These are phyloP conservation scores for Poeciliopsis gracilis DNA, from an alignment of 2,797 vertebrate genomes.

Conservation along the genomic window DNA sequence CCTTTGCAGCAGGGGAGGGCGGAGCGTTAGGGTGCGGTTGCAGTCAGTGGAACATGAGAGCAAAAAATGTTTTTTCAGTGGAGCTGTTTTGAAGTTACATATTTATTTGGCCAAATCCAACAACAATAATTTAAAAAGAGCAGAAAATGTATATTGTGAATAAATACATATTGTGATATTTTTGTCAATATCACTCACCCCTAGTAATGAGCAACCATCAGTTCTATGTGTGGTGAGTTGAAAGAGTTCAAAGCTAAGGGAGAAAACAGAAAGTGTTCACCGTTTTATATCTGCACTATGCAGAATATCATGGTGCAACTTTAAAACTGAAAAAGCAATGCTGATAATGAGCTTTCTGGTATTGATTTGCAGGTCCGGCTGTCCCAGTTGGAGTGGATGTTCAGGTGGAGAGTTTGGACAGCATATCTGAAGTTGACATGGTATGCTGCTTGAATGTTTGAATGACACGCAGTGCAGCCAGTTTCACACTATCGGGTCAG, in stretches of 20 bases:
- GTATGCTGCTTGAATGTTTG: constrained; percentile 76
- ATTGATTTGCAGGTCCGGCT: constrained; percentile 85
- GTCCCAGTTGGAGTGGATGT: constrained; percentile 96
- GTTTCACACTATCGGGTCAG: background rate
- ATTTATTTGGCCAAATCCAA: no score
- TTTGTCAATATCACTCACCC: no score
- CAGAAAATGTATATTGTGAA: no score
- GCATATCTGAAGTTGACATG: constrained; percentile 98
- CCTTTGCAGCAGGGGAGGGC: no score
- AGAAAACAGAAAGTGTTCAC: background rate
- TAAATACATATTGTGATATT: no score
- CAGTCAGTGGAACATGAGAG: no score
- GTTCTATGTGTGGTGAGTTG: background rate
- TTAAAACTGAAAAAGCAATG: background rate
- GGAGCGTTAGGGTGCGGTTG: no score
- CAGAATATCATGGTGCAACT: background rate
- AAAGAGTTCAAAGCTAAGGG: background rate
- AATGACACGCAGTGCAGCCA: background rate
- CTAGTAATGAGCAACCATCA: background rate
- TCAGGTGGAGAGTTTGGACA: constrained; percentile 96
- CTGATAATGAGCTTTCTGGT: background rate
- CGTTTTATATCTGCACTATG: background rate
- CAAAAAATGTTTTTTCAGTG: no score
- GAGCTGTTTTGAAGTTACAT: no score
- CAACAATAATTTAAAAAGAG: no score